Base-by-base conservation (phyloP, 1,140 invertebrate genomes). In the Leucophenga varia region DNA sequence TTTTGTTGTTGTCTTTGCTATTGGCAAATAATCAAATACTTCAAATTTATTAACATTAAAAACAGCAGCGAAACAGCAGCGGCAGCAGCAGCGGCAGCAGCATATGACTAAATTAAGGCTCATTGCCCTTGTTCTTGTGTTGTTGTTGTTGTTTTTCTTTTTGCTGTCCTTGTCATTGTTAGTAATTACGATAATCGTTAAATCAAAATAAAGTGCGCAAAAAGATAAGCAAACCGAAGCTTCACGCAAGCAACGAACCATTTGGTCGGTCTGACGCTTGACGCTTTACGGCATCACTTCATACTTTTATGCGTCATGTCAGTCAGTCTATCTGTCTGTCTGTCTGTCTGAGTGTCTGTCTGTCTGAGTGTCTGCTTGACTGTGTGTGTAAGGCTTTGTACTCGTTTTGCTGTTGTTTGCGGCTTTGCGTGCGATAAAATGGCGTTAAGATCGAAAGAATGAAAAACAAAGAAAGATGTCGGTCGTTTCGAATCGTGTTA, bases 31-130 rank as follows among this genome's bases (percentile, higher is more conserved):
- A 46, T 47, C 43, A 51, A 47, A 52, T 43, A 21, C 42, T 54
- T 47, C 42, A 32, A 43, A 43, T 47, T 57, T 64, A 65, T 65
- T 58, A 61, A 59, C 52, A 54, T n/a, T n/a, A n/a, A n/a, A n/a
- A n/a, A n/a, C n/a, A n/a, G n/a, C n/a, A n/a, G n/a, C n/a, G n/a
- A n/a, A n/a, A n/a, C n/a, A n/a, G n/a, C n/a, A n/a, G n/a, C n/a
- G n/a, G n/a, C n/a, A n/a, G n/a, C n/a, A n/a, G n/a, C n/a, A n/a
- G n/a, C n/a, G n/a, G n/a, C n/a, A n/a, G n/a, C n/a, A 49, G 61
- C 41, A 46, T 50, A 63, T 67, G 63, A 49, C 63, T 63, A 59
- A 65, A 65, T 65, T 67, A 65, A 67, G 50, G 56, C 43, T 41
- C 41, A 44, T 52, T 51, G n/a, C n/a, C n/a, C n/a, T n/a, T n/a